Conservation (phyloP, 2,113 vertebrate species). For the Neolamprologus sp. region DNA sequence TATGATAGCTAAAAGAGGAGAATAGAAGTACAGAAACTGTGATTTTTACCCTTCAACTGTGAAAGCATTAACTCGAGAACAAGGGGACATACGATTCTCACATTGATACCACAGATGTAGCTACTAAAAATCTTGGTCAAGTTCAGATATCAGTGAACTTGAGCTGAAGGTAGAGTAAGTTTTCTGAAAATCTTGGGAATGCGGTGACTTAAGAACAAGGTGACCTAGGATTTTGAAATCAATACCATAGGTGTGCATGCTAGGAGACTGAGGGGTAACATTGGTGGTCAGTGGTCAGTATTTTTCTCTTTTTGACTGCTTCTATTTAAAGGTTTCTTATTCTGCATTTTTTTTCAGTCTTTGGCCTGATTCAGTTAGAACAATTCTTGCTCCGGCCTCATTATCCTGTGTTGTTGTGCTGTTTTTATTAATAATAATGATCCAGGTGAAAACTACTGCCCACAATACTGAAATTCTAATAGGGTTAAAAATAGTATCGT, state of each 20-base stretch:
- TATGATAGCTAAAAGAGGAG: neutral
- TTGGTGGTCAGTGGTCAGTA: neutral
- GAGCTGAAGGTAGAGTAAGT: neutral
- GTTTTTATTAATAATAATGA: slow-evolving; percentile 10
- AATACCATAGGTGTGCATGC: neutral
- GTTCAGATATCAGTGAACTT: neutral
- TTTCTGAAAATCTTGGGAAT: neutral
- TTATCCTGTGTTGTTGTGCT: slow-evolving; percentile 4
- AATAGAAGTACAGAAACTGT: neutral
- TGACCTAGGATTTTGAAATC: neutral
- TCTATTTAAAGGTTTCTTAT: neutral
- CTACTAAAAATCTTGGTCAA: neutral
- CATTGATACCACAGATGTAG: neutral
- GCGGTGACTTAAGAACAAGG: neutral
- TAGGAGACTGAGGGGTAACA: neutral
- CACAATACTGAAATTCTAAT: neutral
- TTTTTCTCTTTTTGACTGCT: neutral
- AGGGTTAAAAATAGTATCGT: neutral
- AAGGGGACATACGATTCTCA: neutral
- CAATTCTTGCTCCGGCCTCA: neutral
- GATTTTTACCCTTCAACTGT: neutral
- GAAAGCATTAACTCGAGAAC: neutral
- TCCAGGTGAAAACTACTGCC: slow-evolving; percentile 2
- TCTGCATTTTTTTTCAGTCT: neutral
- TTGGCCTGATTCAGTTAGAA: neutral